phyloP scores from a whole-genome alignment of 2,888 invertebrate genomes.

The Nemotelus nigrinus region DNA sequence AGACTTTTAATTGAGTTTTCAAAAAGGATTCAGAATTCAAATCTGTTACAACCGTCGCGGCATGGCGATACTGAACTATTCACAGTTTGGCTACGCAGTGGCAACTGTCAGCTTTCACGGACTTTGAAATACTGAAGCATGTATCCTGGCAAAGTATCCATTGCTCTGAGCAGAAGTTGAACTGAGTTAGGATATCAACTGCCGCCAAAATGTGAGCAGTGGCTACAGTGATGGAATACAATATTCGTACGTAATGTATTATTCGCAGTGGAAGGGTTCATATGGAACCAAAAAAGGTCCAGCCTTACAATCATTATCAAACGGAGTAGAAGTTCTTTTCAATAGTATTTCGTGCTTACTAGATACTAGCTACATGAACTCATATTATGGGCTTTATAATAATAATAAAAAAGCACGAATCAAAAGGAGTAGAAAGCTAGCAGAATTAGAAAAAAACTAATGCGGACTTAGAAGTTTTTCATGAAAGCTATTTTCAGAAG shows the following conservation, averaged over 20 bases:
- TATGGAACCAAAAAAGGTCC: too few relatives aligned
- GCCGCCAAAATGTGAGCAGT: constrained; percentile 32
- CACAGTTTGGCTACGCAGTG: constrained; percentile 16
- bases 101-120: constrained; percentile 23
- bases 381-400: too few relatives aligned
- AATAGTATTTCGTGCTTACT: too few relatives aligned
- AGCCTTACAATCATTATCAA: too few relatives aligned
- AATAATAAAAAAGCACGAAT: too few relatives aligned
- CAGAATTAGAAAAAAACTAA: too few relatives aligned
- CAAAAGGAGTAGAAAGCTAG: too few relatives aligned
- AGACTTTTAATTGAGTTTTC: constrained; percentile 27
- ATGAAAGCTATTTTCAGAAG: too few relatives aligned
- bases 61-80: background rate
- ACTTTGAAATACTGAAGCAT: constrained; percentile 18
- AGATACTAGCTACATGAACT: too few relatives aligned
- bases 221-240: constrained; percentile 5
- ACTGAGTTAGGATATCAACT: constrained; percentile 6
- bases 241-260: background rate
- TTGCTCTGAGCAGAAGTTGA: background rate
- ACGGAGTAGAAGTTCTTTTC: too few relatives aligned
- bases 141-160: constrained; percentile 20
- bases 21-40: background rate
- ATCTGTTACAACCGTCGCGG: constrained; percentile 13
- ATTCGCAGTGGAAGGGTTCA: too few relatives aligned
- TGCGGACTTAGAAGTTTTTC: too few relatives aligned